Conservation (phyloP, 1,140 invertebrate species). For the Pachyrhynchus sulphureomaculatus region DNA sequence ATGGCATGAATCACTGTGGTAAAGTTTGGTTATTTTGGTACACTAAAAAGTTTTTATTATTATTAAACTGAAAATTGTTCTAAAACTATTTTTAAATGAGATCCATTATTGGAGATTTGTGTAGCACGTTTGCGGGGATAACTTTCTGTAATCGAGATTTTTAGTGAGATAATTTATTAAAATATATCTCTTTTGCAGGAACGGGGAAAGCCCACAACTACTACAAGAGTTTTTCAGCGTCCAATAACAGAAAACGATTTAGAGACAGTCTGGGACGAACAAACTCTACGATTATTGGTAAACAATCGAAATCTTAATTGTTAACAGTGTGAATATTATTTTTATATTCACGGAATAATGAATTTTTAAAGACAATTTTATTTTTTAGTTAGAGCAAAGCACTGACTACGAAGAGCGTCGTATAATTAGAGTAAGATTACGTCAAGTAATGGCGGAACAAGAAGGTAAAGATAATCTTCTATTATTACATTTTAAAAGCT, state of each 20-base stretch:
- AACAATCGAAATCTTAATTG: conserved; percentile 44
- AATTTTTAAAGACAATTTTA: neutral
- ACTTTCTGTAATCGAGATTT: too few relatives aligned
- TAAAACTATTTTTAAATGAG: too few relatives aligned
- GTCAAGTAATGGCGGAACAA: conserved; percentile 74
- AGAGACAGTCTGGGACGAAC: conserved; percentile 73
- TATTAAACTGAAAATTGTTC: too few relatives aligned
- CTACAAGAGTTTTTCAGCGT: conserved; percentile 44
- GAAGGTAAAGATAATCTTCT: conserved; percentile 59
- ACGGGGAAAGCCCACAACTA: conserved; percentile 43
- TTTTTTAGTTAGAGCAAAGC: conserved; percentile 75
- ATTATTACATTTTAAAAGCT: neutral
- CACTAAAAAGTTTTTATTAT: too few relatives aligned
- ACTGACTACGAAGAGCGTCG: conserved; percentile 84
- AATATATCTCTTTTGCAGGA: conserved; percentile 45
- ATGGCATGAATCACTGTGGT: too few relatives aligned
- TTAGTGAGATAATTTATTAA: too few relatives aligned
- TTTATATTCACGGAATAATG: neutral
- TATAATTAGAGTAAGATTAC: conserved; percentile 74
- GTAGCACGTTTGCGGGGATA: too few relatives aligned
- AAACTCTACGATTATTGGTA: conserved; percentile 69
- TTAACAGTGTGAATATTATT: conserved; percentile 5
- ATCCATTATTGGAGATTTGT: too few relatives aligned
- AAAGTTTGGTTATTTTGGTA: too few relatives aligned
- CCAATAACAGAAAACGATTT: conserved; percentile 57